Base-by-base conservation (phyloP, 2,888 invertebrate species). In the Spatulosminthurus flaviceps region DNA sequence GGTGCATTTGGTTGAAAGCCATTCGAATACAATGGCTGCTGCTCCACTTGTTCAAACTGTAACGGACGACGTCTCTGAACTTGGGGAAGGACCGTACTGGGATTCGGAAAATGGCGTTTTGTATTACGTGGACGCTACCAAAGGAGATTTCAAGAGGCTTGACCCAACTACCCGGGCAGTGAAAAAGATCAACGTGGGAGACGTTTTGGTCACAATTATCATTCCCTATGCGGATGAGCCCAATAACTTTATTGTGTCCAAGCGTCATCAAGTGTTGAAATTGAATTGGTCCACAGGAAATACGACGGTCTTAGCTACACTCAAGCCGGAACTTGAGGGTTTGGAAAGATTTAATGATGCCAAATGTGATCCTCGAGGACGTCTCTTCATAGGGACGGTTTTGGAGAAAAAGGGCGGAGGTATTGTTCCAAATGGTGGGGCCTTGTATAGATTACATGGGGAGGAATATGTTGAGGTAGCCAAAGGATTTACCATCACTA, bases 301-400 rank as follows among this genome's bases (percentile, higher is more conserved):
- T 5, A 16, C 0, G 0, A 42, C 19, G 11, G 41, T 75, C 5
- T 21, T 79, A 24, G 69, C 79, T 0, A 11, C 19, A 11, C 43
- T 79, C 24, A 21, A 26, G 0, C 66, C 74, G 28, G 69, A 73
- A 24, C 29, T 74, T 0, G 64, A 64, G 19, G 67, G 24, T 0
- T 13, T 60, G 16, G 79, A 79, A 26, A 43, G 29, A 11, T 79
- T 79, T 24, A 79, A 79, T 41, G 79, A 79, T 51, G 79, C 69
- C 29, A 79, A 79, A 51, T 74, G 74, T 28, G 79, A 79, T 34
- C 13, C 74, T 0, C 26, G 60, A 21, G 79, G 79, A 4, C 2
- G 75, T 0, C 41, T 79, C 16, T 73, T 79, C 24, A 66, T 79
- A 1, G 79, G 79, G 19, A 79, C 73, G 21, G 42, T 71, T 16